These are phyloP conservation scores for Ceratotherium simum DNA, from an alignment of 2,113 vertebrate genomes.

Conservation along the genomic window DNA sequence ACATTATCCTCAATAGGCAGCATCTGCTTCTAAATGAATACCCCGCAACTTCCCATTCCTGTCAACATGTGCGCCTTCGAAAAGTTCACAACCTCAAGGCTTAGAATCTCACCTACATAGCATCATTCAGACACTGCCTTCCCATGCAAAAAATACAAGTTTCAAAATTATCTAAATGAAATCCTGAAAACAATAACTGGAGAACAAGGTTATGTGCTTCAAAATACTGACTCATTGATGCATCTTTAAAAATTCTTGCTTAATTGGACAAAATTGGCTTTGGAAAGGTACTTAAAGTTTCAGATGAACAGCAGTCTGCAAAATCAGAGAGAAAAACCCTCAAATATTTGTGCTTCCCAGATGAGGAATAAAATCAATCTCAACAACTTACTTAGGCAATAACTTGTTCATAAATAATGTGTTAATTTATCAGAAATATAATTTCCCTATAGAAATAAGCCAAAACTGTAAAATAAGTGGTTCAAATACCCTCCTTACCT, in stretches of 20 bases:
- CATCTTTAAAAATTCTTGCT: background rate
- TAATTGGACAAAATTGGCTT: slow-evolving; percentile 28
- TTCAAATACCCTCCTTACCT: slow-evolving; percentile 85
- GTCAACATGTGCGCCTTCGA: background rate
- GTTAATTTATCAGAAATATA: background rate
- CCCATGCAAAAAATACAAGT: background rate
- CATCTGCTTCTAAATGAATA: background rate
- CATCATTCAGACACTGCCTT: background rate
- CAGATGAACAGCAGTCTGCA: background rate
- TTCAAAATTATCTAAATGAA: slow-evolving; percentile 33
- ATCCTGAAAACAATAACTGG: background rate
- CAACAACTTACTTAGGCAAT: background rate
- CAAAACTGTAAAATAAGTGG: background rate
- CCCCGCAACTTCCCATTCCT: background rate
- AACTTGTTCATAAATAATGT: background rate
- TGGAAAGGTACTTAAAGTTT: slow-evolving; percentile 16
- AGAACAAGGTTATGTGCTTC: background rate
- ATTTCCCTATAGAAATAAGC: slow-evolving; percentile 21
- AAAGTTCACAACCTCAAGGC: background rate
- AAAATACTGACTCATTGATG: background rate
- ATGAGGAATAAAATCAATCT: background rate
- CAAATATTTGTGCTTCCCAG: slow-evolving; percentile 22
- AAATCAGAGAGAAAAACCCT: slow-evolving; percentile 26
- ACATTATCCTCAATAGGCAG: background rate
- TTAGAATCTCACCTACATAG: background rate